Conservation (phyloP, 2,888 invertebrate genomes). For the Idaea aversata region DNA sequence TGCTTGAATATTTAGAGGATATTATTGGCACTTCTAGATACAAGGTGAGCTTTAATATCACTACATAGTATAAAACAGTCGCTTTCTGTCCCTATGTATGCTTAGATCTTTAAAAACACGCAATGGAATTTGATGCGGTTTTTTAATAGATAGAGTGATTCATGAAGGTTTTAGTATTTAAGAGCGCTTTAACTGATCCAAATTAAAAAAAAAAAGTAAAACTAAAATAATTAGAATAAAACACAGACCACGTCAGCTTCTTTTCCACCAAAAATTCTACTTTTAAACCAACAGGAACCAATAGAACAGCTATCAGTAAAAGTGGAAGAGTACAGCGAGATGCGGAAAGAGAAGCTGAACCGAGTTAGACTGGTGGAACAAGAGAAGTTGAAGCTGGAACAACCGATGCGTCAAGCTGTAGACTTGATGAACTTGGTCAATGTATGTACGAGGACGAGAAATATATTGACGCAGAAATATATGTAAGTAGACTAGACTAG, state of each 20-base stretch:
- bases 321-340: constrained; percentile 87
- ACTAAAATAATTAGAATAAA: too few species aligned
- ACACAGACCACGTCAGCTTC: too few species aligned
- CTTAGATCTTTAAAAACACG: too few species aligned
- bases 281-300: constrained; percentile 80
- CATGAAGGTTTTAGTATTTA: too few species aligned
- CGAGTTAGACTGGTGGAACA: constrained; percentile 88
- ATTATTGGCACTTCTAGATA: constrained; percentile 95
- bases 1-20: constrained; percentile 99
- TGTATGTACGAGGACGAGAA: constrained; percentile 83
- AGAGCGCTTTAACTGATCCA: too few species aligned
- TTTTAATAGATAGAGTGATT: too few species aligned
- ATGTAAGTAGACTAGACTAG: constrained; percentile 66
- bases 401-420: constrained; percentile 89
- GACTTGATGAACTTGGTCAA: constrained; percentile 91
- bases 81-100: too few species aligned
- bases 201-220: too few species aligned
- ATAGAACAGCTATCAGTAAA: constrained; percentile 86
- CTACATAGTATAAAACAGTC: neutral
- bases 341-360: constrained; percentile 90
- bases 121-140: too few species aligned
- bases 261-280: neutral
- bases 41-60: constrained; percentile 74
- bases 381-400: constrained; percentile 88
- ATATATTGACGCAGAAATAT: constrained; percentile 86